A percentile compares a stretch with the other conserved stretches of the same genome.
Conservation (phyloP, 2,797 vertebrate genomes). For the Synanceia verrucosa region DNA sequence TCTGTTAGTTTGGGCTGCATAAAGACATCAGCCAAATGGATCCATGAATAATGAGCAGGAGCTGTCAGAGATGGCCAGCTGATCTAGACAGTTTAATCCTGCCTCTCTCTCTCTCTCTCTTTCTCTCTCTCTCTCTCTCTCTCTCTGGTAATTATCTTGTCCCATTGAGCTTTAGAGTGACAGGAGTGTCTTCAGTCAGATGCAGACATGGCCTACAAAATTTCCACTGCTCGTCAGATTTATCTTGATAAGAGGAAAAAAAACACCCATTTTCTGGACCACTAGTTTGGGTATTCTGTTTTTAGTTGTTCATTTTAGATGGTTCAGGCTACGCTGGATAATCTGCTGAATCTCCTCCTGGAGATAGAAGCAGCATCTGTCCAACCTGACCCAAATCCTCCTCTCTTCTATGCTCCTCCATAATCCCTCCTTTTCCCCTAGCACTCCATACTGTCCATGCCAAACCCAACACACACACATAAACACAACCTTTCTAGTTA, state of each 20-base stretch:
- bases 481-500: not conserved
- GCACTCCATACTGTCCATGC: conserved; percentile 34
- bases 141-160: conserved; percentile 38
- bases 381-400: conserved; percentile 72
- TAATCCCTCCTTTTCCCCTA: conserved; percentile 52
- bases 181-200: conserved; percentile 39
- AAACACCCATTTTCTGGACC: not conserved
- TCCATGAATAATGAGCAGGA: conserved; percentile 68
- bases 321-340: conserved; percentile 41
- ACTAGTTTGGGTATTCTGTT: not conserved
- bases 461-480: not conserved
- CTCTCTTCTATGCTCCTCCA: conserved; percentile 37
- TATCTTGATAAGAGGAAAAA: not conserved
- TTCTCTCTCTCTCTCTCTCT: conserved; percentile 6
- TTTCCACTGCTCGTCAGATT: conserved; percentile 47
- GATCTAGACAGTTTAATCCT: conserved; percentile 67
- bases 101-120: conserved; percentile 6
- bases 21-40: conserved; percentile 62
- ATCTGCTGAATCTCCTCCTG: conserved; percentile 71
- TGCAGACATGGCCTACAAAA: conserved; percentile 29
- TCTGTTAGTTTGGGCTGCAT: conserved; percentile 36
- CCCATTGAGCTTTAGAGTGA: conserved; percentile 28
- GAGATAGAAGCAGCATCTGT: conserved; percentile 68
- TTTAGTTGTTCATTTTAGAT: not conserved
- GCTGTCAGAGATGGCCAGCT: conserved; percentile 66